Evolutionary conservation across 2,113 vertebrate genomes (phyloP), one percentile per base, ranked within the genome.

Genomic region (Campylorhamphus procurvoides): DNA sequence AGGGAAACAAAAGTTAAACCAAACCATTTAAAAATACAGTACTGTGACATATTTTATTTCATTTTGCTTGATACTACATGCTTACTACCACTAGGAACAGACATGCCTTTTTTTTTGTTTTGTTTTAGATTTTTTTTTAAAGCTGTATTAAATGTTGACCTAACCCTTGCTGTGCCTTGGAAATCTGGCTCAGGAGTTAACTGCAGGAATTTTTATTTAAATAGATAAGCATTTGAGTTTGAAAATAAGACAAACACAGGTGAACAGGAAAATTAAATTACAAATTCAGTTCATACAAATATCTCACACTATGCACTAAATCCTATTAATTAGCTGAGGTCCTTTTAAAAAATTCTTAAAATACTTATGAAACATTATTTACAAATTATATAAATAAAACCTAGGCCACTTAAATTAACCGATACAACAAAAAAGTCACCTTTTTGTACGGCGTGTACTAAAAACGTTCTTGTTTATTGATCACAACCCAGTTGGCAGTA

Each of bases 341-440:
- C 49, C 56, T 74, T 86, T 96, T 77, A 95, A 97, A 95, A 95
- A 97, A 77, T 60, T 96, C 84, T 97, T 94, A 94, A 95, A 94
- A 96, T 97, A 95, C 76, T 91, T 96, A 97, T 90, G 87, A 95
- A 97, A 97, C 94, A 97, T 89, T 98, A 98, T 98, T 97, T 98
- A 98, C 97, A 98, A 97, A 97, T 96, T 89, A 96, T 97, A 97
- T 98, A 98, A 98, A 98, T 97, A 98, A 97, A 95, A 89, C 68
- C n/a, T 85, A 96, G 84, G 89, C 94, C 85, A 96, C 81, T 96
- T 93, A 96, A 96, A 93, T 96, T 97, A 96, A 96, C 76, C 76
- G 84, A 80, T 94, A 76, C 81, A 94, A 94, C 84, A 96, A 92
- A 97, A 93, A 93, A 95, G 74, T 95, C 93, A 95, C 87, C 86